Evolutionary conservation across 2,888 invertebrate species (phyloP), one percentile per base, ranked within the genome.

Genomic region (Drosophila subsilvestris): DNA sequence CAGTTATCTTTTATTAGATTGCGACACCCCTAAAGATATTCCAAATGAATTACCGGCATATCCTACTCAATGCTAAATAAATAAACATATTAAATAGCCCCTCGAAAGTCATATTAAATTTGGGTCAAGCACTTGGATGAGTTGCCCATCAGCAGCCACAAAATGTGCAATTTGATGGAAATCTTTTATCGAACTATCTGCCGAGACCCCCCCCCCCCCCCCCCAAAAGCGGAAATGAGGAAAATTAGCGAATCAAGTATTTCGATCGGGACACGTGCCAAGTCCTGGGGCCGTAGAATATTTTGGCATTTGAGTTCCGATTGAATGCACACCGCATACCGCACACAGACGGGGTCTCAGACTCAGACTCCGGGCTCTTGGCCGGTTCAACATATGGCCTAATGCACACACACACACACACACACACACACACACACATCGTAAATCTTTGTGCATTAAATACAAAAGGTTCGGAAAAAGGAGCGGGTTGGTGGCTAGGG

Each of bases 361-460:
- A n/a, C 51, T 8, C 32, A 29, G 42, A 17, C 18, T 27, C 22
- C 22, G n/a, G 44, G 65, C 59, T 47, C 37, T 37, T 37, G 67
- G 55, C 48, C 42, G 42, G 67, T 7, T 14, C 18, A 14, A 18
- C 47, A 32, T 42, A 32, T 49, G 66, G 56, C 37, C 65, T 67
- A 55, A 49, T 66, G 48, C 75, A 69, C n/a, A n/a, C n/a, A n/a
- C n/a, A n/a, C n/a, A n/a, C n/a, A n/a, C n/a, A n/a, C n/a, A n/a
- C n/a, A n/a, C n/a, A n/a, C n/a, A n/a, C n/a, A n/a, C n/a, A 71
- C 45, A 63, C 42, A 50, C 29, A 25, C 51, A 67, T 73, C 74
- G 83, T 88, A 83, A 86, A 84, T 84, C 86, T 80, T 74, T 55
- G 56, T 70, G 79, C 86, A 79, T 87, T 81, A 85, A 72, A 54